Evolutionary conservation across 30 jellyfish, hydroid and myxozoan genomes (phyloP).

Genomic region (Aurelia aurita): DNA sequence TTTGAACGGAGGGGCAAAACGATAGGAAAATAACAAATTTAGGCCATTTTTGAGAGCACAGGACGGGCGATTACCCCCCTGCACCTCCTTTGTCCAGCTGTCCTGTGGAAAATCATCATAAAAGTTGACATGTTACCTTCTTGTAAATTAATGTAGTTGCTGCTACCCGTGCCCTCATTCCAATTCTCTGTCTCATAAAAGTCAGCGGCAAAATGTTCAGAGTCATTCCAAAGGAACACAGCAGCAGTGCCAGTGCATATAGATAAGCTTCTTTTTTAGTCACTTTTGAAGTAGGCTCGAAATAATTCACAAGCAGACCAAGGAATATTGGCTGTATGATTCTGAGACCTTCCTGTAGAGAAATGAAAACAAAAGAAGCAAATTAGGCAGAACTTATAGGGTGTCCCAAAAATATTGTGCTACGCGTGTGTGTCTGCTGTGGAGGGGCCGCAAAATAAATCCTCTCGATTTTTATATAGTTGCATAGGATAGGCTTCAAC

Average conservation of each 20-base stretch:
- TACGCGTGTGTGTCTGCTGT: too few species aligned
- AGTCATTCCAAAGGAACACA: constrained; percentile 69
- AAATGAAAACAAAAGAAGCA: neutral
- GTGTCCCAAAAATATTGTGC: too few species aligned
- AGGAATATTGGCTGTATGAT: constrained; percentile 81
- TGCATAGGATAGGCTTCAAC: too few species aligned
- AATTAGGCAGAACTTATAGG: too few species aligned
- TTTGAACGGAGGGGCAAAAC: too few species aligned
- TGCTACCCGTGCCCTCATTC: constrained; percentile 83
- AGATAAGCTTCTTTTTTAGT: constrained; percentile 69
- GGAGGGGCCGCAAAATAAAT: too few species aligned
- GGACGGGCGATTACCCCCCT: too few species aligned
- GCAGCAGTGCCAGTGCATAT: constrained; percentile 77
- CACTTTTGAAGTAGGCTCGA: constrained; percentile 46
- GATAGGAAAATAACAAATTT: too few species aligned
- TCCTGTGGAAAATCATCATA: neutral
- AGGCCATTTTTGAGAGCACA: too few species aligned
- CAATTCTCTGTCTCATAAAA: constrained; percentile 60
- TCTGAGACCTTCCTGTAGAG: constrained; percentile 74
- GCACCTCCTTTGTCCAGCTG: too few species aligned
- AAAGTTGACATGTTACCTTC: constrained; percentile 48
- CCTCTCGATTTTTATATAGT: too few species aligned
- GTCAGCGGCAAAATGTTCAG: constrained; percentile 64
- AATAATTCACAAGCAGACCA: constrained; percentile 76
- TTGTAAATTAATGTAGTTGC: constrained; percentile 81